Conservation (phyloP, 2,888 invertebrate genomes). For the Falcaria lacertinaria region DNA sequence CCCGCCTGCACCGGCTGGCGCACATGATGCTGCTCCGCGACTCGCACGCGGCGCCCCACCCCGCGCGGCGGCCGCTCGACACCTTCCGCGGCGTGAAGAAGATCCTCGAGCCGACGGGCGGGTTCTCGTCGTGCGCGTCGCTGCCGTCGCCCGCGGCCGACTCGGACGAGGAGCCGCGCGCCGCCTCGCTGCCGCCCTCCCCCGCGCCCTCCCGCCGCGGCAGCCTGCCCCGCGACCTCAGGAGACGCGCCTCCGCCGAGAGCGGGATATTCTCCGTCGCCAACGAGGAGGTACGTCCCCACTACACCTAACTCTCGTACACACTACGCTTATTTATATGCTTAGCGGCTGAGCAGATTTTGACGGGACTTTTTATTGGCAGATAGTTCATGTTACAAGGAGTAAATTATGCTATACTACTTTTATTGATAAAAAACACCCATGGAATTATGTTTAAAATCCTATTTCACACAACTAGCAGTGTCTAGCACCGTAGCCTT, state of each 20-base stretch:
- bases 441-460: too few relatives aligned
- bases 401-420: too few relatives aligned
- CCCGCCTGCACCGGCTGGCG: slow-evolving; percentile 84
- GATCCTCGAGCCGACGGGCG: slow-evolving; percentile 83
- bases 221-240: slow-evolving; percentile 38
- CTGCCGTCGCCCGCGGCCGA: slow-evolving; percentile 10
- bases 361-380: too few relatives aligned
- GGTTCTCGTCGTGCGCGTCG: slow-evolving; percentile 4
- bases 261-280: slow-evolving; percentile 94
- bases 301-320: slow-evolving; percentile 5
- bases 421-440: too few relatives aligned
- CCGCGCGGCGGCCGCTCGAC: slow-evolving; percentile 85
- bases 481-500: too few relatives aligned
- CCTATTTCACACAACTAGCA: too few relatives aligned
- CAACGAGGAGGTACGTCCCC: slow-evolving; percentile 84
- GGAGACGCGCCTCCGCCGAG: slow-evolving; percentile 91
- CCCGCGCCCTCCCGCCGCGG: slow-evolving; percentile 50
- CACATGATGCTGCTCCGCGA: slow-evolving; percentile 93
- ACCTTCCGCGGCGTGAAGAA: slow-evolving; percentile 90
- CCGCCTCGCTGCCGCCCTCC: slow-evolving; percentile 60
- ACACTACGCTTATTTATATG: too few relatives aligned
- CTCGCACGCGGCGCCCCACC: slow-evolving; percentile 85
- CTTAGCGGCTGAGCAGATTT: too few relatives aligned
- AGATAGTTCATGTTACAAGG: too few relatives aligned
- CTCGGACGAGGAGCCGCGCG: slow-evolving; percentile 44